Conservation (phyloP, 2,797 vertebrate species). For the Darevskia nairensis region DNA sequence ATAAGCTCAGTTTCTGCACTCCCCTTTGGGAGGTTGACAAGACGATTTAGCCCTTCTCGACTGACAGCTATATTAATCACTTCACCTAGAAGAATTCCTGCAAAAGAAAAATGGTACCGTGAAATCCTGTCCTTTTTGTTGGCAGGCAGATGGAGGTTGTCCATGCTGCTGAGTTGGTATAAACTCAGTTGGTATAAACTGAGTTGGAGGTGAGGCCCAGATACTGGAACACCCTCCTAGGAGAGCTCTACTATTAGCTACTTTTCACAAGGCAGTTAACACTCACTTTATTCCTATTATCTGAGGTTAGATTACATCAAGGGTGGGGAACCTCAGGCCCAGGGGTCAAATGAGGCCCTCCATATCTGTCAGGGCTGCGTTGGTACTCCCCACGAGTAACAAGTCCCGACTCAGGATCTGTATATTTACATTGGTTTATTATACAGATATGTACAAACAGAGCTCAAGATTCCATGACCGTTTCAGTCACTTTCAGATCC, state of each 20-base stretch:
- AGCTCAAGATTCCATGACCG: no score
- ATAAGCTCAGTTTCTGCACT: constrained; percentile 84
- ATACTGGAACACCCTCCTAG: neutral
- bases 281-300: neutral
- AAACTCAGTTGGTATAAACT: no score
- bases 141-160: no score
- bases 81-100: constrained; percentile 89
- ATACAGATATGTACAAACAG: no score
- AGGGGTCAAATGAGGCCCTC: no score
- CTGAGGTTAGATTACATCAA: neutral
- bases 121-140: neutral
- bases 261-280: neutral
- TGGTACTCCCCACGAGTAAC: no score
- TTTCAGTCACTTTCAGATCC: no score
- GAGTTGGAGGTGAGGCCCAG: neutral
- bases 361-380: no score
- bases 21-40: constrained; percentile 83
- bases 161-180: no score
- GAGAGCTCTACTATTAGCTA: neutral
- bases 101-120: neutral
- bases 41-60: constrained; percentile 76
- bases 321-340: neutral
- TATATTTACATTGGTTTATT: no score
- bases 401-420: no score
- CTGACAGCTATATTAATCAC: constrained; percentile 75